phyloP scores from a whole-genome alignment of 2,797 vertebrate genomes.

The Takifugu ocellatus region DNA sequence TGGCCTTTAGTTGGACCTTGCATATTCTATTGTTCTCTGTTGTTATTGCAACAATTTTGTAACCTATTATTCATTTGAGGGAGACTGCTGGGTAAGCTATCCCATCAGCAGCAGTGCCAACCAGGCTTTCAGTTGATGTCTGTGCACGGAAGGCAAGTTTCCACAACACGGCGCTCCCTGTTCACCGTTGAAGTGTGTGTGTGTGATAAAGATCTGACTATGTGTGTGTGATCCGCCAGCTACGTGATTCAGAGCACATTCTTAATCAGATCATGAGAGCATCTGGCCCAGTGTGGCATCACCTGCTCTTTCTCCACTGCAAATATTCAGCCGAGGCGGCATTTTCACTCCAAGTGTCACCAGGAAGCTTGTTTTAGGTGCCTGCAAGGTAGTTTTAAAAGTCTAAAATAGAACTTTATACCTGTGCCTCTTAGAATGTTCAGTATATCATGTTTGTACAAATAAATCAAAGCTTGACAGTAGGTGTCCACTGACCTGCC shows the following conservation, averaged over 20 bases:
- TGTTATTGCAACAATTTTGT: too few relatives aligned
- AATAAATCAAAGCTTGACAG: too few relatives aligned
- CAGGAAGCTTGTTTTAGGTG: background rate
- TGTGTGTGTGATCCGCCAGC: conserved; percentile 19
- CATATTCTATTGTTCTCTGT: too few relatives aligned
- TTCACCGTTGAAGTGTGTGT: background rate
- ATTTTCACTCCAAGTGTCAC: too few relatives aligned
- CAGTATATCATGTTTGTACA: too few relatives aligned
- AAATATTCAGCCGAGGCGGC: too few relatives aligned
- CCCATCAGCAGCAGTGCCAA: background rate
- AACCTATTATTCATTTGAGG: too few relatives aligned
- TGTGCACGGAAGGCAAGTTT: conserved; percentile 17
- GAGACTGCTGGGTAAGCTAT: background rate
- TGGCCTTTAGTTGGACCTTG: background rate
- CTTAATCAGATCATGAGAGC: conserved; percentile 60
- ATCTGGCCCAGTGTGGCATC: conserved; percentile 39
- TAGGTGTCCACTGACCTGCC: too few relatives aligned
- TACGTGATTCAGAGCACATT: conserved; percentile 55
- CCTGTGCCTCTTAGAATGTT: too few relatives aligned
- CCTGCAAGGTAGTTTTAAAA: background rate
- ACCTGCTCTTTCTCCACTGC: conserved; percentile 55
- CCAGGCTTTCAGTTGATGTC: conserved; percentile 1
- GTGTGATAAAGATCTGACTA: conserved; percentile 32
- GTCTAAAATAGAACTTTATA: background rate
- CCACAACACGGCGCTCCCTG: conserved; percentile 13